phyloP scores from a whole-genome alignment of 2,113 vertebrate species.

The Triplophysa siluroides region DNA sequence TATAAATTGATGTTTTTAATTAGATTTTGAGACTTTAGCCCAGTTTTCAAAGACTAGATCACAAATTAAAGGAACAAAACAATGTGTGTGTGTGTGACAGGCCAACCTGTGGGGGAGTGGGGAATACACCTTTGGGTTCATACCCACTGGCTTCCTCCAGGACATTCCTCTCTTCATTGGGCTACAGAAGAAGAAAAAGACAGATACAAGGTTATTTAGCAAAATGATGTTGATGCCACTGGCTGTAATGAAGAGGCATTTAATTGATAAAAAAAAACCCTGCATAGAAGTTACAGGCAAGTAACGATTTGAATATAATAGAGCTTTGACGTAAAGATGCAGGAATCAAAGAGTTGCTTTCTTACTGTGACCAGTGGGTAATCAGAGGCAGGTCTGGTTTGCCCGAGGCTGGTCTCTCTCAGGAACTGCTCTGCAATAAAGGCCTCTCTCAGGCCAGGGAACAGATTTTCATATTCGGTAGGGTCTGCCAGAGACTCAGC shows the following conservation, averaged over 20 bases:
- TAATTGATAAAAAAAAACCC: no score
- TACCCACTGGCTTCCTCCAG: slow-evolving; percentile 91
- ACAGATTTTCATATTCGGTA: slow-evolving; percentile 97
- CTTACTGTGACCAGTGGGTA: slow-evolving; percentile 92
- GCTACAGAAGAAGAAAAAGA: slow-evolving; percentile 69
- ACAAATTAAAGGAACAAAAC: no score
- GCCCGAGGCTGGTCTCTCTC: slow-evolving; percentile 76
- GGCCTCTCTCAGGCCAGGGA: slow-evolving; percentile 93
- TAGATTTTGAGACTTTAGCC: no score
- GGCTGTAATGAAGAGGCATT: not conserved
- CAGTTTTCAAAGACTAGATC: no score
- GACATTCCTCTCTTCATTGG: slow-evolving; percentile 95
- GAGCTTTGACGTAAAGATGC: no score
- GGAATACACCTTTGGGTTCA: slow-evolving; percentile 72
- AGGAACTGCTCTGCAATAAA: slow-evolving; percentile 90
- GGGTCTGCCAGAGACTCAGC: slow-evolving; percentile 96
- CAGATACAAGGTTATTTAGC: not conserved
- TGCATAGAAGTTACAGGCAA: no score
- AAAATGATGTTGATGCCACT: not conserved
- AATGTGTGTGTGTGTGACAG: not conserved
- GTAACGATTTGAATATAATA: no score
- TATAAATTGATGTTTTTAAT: no score
- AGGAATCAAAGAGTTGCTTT: not conserved
- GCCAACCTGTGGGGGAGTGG: slow-evolving; percentile 59
- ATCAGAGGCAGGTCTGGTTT: slow-evolving; percentile 82